phyloP scores from a whole-genome alignment of 1,140 invertebrate genomes.

The Hesperophylax magnus region DNA sequence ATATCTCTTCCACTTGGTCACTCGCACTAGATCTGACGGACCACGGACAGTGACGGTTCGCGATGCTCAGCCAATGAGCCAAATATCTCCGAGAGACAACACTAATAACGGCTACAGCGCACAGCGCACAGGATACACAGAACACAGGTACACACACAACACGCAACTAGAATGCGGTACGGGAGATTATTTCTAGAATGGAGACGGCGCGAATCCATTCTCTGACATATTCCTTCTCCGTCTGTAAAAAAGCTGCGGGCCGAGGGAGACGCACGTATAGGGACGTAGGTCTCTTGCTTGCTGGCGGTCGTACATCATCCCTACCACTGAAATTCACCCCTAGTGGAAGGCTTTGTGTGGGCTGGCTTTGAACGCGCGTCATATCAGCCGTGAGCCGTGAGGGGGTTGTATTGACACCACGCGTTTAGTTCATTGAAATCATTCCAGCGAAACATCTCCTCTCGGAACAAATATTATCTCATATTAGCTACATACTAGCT shows the following conservation, averaged over 20 bases:
- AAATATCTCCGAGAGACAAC: background rate
- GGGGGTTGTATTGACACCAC: no score
- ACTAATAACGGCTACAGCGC: conserved; percentile 9
- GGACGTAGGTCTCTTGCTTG: conserved; percentile 28
- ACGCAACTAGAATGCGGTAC: conserved; percentile 43
- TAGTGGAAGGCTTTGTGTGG: background rate
- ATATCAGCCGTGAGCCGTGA: background rate
- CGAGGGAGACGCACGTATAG: conserved; percentile 35
- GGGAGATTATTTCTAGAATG: conserved; percentile 38
- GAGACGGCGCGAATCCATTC: conserved; percentile 27
- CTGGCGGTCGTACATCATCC: conserved; percentile 38
- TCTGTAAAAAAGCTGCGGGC: conserved; percentile 44
- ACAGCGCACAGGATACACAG: no score
- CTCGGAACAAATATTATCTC: no score
- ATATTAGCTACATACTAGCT: no score
- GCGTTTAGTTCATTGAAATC: no score
- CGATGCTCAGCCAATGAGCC: background rate
- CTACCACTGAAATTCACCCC: conserved; percentile 45
- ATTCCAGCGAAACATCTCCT: no score
- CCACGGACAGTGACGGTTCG: background rate
- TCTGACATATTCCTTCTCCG: conserved; percentile 36
- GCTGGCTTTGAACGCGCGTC: conserved; percentile 10
- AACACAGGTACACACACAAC: conserved; percentile 27
- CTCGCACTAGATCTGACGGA: background rate
- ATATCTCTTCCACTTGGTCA: background rate